Evolutionary conservation across 2,797 vertebrate genomes (phyloP).

Genomic region (Ataeniobius toweri): DNA sequence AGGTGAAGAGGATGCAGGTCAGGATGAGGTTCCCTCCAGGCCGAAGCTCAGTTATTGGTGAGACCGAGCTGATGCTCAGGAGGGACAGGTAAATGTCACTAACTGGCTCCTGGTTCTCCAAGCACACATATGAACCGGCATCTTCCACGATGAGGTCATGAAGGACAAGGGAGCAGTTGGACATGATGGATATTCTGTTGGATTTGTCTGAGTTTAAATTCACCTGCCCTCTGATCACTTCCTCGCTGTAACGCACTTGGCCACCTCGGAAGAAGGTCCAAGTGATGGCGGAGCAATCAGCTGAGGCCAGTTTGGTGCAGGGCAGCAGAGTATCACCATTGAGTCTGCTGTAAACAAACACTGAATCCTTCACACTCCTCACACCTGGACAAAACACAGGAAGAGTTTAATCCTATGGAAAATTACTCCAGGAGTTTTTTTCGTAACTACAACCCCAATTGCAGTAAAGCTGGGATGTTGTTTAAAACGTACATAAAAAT

Average conservation of each 20-base stretch:
- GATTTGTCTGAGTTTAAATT: not conserved
- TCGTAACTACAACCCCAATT: too few species aligned
- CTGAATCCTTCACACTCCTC: fast-evolving
- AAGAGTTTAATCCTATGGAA: not conserved
- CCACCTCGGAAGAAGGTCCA: constrained; percentile 55
- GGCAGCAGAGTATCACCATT: constrained; percentile 22
- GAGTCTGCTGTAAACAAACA: constrained; percentile 44
- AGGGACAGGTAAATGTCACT: constrained; percentile 46
- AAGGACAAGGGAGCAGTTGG: constrained; percentile 51
- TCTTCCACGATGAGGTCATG: constrained; percentile 16
- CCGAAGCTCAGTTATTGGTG: constrained; percentile 40
- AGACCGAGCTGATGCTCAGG: constrained; percentile 20
- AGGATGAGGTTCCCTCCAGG: constrained; percentile 38
- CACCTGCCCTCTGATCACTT: constrained; percentile 22
- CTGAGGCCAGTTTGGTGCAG: not conserved
- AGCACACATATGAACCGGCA: constrained; percentile 47
- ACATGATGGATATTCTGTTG: constrained; percentile 13
- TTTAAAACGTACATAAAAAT: too few species aligned
- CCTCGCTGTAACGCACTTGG: fast-evolving
- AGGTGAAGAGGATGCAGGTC: constrained; percentile 53
- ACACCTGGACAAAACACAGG: constrained; percentile 28
- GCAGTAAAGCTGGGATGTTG: too few species aligned
- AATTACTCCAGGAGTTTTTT: too few species aligned
- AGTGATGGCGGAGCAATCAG: constrained; percentile 35
- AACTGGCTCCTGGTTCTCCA: fast-evolving